Evolutionary conservation across 1,140 invertebrate species (phyloP).

Genomic region (Proctacanthus coquilletti): DNA sequence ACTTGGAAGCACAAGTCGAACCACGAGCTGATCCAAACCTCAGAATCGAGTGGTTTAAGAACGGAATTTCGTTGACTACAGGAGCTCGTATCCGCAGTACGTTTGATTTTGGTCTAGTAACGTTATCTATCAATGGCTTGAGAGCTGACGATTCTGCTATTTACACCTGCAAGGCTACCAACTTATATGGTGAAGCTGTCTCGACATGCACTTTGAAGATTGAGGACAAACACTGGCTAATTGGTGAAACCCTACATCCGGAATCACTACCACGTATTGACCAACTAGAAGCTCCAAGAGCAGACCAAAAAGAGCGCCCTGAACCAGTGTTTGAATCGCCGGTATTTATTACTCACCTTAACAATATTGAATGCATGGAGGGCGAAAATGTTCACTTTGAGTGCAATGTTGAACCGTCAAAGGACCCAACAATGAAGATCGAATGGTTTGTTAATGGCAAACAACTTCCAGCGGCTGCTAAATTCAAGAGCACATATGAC

Average conservation of each 20-base stretch:
- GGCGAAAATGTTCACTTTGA: conserved; percentile 87
- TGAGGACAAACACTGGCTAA: conserved; percentile 69
- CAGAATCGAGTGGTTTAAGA: conserved; percentile 83
- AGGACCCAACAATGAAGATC: conserved; percentile 86
- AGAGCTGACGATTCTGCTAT: conserved; percentile 82
- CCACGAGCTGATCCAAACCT: conserved; percentile 92
- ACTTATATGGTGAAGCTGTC: conserved; percentile 77
- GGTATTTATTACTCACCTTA: conserved; percentile 78
- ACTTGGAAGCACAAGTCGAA: conserved; percentile 87
- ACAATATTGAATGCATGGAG: conserved; percentile 80
- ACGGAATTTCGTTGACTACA: conserved; percentile 69
- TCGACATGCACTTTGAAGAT: conserved; percentile 84
- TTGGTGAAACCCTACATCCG: conserved; percentile 79
- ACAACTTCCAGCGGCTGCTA: conserved; percentile 58
- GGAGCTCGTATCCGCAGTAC: conserved; percentile 74
- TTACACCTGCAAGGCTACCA: conserved; percentile 86
- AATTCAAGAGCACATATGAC: conserved; percentile 74
- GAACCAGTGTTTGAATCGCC: conserved; percentile 71
- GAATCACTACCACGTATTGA: conserved; percentile 77
- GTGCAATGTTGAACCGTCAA: conserved; percentile 83
- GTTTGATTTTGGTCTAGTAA: conserved; percentile 89
- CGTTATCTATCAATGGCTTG: conserved; percentile 71
- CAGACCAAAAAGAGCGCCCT: conserved; percentile 40
- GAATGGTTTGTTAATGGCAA: conserved; percentile 84
- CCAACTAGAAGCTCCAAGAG: conserved; percentile 65